Evolutionary conservation across 2,797 vertebrate genomes (phyloP), one percentile per base, ranked within the genome.

Genomic region (Mus caroli): DNA sequence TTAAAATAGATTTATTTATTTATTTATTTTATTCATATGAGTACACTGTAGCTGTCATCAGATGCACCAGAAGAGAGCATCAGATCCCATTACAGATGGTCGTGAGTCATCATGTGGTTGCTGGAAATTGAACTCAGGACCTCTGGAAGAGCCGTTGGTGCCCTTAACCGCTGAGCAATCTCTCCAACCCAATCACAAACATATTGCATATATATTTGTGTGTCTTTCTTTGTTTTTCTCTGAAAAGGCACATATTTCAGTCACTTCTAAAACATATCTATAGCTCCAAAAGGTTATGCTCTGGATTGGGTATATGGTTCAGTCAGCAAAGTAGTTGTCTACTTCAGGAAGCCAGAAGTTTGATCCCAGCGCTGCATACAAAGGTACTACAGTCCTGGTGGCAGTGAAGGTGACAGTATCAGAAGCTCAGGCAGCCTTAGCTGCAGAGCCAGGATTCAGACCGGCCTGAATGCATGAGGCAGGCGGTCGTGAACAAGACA

Each of bases 201-300:
- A 89, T 83, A 83, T 62, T 95, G 20, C 82, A 40, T 26, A 17
- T 76, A 9, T 43, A 2, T 87, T 3, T 85, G 1, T 54, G 20
- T 77, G 24, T n/a, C 9, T 67, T 22, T 22, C 2, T 7, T 80
- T 58, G 83, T 79, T 86, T 67, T 58, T 37, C 19, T 37, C 58
- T 56, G 14, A 79, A 77, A 90, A 92, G 13, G 13, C 28, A 13
- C 31, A 6, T 37, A 43, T 71, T 90, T 73, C 71, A 67, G 75
- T 96, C 52, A 69, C 40, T 96, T 85, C 71, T 88, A 92, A 93
- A 95, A 88, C 83, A 31, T 0, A 50, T 62, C 60, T 93, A 82
- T 24, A 34, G 77, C 46, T 28, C 84, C 67, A 89, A 89, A 86
- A 77, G 56, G 26, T 64, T 91, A 91, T 95, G 54, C 92, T 86